Evolutionary conservation across 2,888 invertebrate species (phyloP), one percentile per base, ranked within the genome.

Genomic region (Stenurella melanura): DNA sequence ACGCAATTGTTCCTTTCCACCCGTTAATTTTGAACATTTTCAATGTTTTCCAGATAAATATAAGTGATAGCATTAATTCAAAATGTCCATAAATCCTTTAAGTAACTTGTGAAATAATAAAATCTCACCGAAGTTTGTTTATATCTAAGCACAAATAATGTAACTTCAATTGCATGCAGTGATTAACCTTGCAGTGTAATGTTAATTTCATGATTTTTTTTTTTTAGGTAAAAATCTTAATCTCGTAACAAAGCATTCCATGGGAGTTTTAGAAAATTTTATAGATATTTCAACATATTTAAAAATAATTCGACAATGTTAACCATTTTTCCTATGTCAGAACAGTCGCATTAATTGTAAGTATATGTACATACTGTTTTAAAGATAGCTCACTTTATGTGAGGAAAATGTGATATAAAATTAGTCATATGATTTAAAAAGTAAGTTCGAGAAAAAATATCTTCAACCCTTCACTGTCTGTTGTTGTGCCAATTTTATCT

Each of bases 381-480:
- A 50, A 58, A 30, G 57, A 21, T 57, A 58, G 18, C 58, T 69
- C 69, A 69, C 57, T 34, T 58, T 58, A 18, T 58, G 69, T 69
- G 69, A 58, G 57, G 19, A 70, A 70, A 60, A 38, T 70, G 70
- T 70, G 70, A 70, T 70, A 70, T 68, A 70, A 21, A 30, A 15
- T 70, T 70, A 70, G 70, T 70, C 18, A 18, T 34, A 34, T 57
- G 34, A 38, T 70, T 70, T 60, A 70, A n/a, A 70, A n/a, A 38
- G 2, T 70, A 60, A 60, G 56, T 69, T 69, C 15, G 2, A 1
- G 3, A 50, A 17, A 64, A 17, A 64, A 64, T 64, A 6, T 64
- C 64, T 64, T 2, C 7, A 64, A 64, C 42, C 38, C 12, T 17
- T 64, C 3, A 64, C 64, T 64, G 64, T 64, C 64, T 38, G 17